Evolutionary conservation across 2,888 invertebrate genomes (phyloP).

Genomic region (Tenthredo notha): DNA sequence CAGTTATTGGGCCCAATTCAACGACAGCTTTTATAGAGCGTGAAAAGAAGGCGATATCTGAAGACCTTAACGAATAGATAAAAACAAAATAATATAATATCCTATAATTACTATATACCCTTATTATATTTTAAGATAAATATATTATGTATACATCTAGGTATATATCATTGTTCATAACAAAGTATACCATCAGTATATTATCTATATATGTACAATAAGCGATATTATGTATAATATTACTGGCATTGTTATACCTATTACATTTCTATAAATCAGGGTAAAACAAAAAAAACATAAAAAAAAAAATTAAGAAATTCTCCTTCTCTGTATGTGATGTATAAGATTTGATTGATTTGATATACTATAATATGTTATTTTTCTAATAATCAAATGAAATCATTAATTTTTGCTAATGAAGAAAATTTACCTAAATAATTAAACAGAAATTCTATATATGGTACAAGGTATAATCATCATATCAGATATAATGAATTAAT

Average conservation of each 20-base stretch:
- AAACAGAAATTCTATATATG: background rate
- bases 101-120: background rate
- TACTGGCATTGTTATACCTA: slow-evolving; percentile 30
- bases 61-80: slow-evolving; percentile 66
- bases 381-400: slow-evolving; percentile 20
- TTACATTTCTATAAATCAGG: slow-evolving; percentile 53
- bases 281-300: background rate
- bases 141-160: slow-evolving; percentile 35
- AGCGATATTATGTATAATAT: slow-evolving; percentile 37
- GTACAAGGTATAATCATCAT: slow-evolving; percentile 9
- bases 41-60: slow-evolving; percentile 70
- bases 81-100: slow-evolving; percentile 20
- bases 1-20: slow-evolving; percentile 79
- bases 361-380: slow-evolving; percentile 13
- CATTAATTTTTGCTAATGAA: slow-evolving; percentile 15
- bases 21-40: slow-evolving; percentile 72
- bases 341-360: slow-evolving; percentile 5
- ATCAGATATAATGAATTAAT: background rate
- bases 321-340: slow-evolving; percentile 51
- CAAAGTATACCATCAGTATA: slow-evolving; percentile 45
- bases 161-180: slow-evolving; percentile 44
- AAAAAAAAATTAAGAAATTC: background rate
- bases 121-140: slow-evolving; percentile 40
- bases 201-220: slow-evolving; percentile 49
- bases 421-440: background rate